Conservation (phyloP, 2,113 vertebrate genomes). For the Phyllostomus discolor region DNA sequence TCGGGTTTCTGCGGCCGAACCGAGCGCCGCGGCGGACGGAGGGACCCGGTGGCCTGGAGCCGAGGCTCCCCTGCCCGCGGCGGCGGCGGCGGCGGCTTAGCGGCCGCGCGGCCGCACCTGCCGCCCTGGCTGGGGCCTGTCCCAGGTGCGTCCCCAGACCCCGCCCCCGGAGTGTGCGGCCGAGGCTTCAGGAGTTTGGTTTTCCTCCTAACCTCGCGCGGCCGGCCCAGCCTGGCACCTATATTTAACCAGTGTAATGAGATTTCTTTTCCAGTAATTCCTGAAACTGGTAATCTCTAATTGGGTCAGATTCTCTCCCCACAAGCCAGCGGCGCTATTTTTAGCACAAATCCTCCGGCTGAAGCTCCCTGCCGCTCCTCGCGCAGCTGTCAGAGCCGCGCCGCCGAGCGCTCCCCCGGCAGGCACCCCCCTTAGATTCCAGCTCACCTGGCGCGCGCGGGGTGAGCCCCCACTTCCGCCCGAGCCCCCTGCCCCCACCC, state of each 20-base stretch:
- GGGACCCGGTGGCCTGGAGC: background rate
- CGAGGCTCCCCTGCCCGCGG: background rate
- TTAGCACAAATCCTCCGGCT: slow-evolving; percentile 70
- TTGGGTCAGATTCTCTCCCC: slow-evolving; percentile 74
- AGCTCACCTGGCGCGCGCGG: background rate
- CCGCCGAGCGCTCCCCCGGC: background rate
- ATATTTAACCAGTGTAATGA: slow-evolving; percentile 66
- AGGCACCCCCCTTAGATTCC: background rate
- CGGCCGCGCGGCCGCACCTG: background rate
- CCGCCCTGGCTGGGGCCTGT: background rate
- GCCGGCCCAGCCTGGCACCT: slow-evolving; percentile 53
- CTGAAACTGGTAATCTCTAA: slow-evolving; percentile 75
- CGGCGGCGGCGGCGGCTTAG: background rate
- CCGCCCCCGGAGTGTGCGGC: background rate
- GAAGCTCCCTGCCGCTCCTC: slow-evolving; percentile 51
- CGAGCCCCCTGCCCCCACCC: background rate
- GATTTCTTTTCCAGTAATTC: slow-evolving; percentile 74
- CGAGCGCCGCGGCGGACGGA: too few relatives aligned
- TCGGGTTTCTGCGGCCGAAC: background rate
- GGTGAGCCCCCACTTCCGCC: background rate
- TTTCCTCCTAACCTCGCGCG: slow-evolving; percentile 48
- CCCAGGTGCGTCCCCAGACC: background rate
- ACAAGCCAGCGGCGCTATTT: slow-evolving; percentile 69
- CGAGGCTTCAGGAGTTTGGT: background rate
- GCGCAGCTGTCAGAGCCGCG: slow-evolving; percentile 50